Percentiles rank a stretch among this genome's conserved stretches.
These are phyloP conservation scores for Aix galericulata DNA, from an alignment of 2,113 vertebrate species.

Conservation along the genomic window DNA sequence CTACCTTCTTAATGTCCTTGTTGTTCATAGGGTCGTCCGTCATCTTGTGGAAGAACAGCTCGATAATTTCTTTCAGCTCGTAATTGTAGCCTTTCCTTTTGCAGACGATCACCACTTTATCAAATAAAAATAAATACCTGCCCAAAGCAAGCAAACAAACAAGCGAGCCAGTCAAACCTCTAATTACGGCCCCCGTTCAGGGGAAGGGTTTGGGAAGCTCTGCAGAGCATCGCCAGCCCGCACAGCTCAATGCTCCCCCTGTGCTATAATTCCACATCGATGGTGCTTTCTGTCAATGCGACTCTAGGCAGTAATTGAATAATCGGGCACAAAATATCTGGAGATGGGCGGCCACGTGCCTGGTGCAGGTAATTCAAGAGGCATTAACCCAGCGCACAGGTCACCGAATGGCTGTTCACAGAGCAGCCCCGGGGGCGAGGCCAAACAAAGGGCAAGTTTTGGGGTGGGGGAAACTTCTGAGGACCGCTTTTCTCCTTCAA, in stretches of 20 bases:
- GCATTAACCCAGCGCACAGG: not conserved
- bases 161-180: not conserved
- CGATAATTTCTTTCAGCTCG: constrained; percentile 96
- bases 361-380: not conserved
- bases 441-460: fast-evolving
- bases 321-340: not conserved
- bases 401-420: not conserved
- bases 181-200: not conserved
- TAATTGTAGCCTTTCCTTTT: constrained; percentile 95
- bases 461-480: not conserved
- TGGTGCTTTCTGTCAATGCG: not conserved
- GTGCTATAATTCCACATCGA: not conserved
- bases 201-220: not conserved
- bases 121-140: constrained; percentile 98
- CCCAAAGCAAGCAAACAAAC: constrained; percentile 27
- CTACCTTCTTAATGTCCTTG: constrained; percentile 96
- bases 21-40: constrained; percentile 95
- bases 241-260: fast-evolving
- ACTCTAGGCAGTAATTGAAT: not conserved
- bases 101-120: constrained; percentile 98
- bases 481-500: not conserved
- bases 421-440: fast-evolving
- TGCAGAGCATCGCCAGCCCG: not conserved
- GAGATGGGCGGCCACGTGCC: not conserved
- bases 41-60: constrained; percentile 94